A percentile compares a stretch with the other conserved stretches of the same genome.
Conservation (phyloP, 2,888 invertebrate genomes). For the Zaprionus bogoriensis region DNA sequence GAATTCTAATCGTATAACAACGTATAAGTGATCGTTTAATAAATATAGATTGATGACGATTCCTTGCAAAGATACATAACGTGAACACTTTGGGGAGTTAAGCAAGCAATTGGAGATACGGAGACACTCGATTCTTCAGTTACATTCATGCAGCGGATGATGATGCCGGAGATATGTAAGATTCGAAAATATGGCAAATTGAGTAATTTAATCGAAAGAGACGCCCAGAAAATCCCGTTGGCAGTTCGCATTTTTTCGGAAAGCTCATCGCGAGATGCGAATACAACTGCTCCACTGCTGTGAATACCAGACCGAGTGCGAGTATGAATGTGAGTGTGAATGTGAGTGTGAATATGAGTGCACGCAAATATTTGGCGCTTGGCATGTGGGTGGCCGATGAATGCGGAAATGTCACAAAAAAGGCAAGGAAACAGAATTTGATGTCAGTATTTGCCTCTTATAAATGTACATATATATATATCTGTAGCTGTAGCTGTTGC, state of each 20-base stretch:
- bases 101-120: too few species aligned
- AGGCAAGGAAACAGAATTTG: conserved; percentile 4
- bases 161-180: too few species aligned
- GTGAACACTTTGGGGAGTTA: too few species aligned
- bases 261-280: conserved; percentile 14
- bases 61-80: too few species aligned
- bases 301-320: neutral
- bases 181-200: conserved; percentile 29
- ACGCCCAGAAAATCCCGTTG: conserved; percentile 23
- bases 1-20: too few species aligned
- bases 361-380: conserved; percentile 37
- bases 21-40: too few species aligned
- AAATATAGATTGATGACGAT: too few species aligned
- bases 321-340: neutral
- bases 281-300: conserved; percentile 16
- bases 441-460: too few species aligned
- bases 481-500: conserved; percentile 6
- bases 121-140: too few species aligned
- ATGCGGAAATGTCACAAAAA: conserved; percentile 58
- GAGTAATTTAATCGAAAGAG: conserved; percentile 29
- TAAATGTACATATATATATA: conserved; percentile 2
- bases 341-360: neutral
- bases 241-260: conserved; percentile 21
- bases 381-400: conserved; percentile 62
- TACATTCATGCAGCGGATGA: too few species aligned